Percentiles rank a stretch among this genome's conserved stretches.
Evolutionary conservation across 2,113 vertebrate genomes (phyloP).

Genomic region (Cheirogaleus medius): DNA sequence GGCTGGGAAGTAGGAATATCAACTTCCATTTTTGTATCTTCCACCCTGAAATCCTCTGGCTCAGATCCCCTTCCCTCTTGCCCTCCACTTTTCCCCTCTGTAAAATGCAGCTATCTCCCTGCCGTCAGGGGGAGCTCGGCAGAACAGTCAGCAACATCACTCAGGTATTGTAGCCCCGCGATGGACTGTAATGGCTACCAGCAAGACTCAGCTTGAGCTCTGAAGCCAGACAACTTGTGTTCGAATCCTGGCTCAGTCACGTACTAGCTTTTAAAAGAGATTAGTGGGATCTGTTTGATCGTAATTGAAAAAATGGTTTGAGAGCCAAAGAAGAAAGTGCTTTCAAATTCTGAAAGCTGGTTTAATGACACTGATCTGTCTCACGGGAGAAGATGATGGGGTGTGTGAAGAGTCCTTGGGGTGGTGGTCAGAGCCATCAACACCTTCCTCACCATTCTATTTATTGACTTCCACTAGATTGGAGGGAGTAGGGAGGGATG

Average conservation of each 20-base stretch:
- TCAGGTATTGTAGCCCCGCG: neutral
- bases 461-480: conserved; percentile 70
- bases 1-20: neutral
- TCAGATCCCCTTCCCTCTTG: neutral
- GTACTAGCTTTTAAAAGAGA: conserved; percentile 61
- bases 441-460: conserved; percentile 70
- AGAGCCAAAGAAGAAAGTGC: conserved; percentile 66
- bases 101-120: neutral
- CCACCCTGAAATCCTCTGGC: neutral
- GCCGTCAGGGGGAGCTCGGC: neutral
- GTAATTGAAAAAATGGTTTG: conserved; percentile 72
- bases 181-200: conserved; percentile 16
- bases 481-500: conserved; percentile 11
- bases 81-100: neutral
- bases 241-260: conserved; percentile 63
- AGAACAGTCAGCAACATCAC: neutral
- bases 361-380: conserved; percentile 50
- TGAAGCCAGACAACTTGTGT: conserved; percentile 50
- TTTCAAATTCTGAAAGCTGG: conserved; percentile 57
- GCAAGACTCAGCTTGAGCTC: conserved; percentile 11
- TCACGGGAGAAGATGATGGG: conserved; percentile 42
- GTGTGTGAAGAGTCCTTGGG: conserved; percentile 38
- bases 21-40: neutral
- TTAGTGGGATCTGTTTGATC: conserved; percentile 72
- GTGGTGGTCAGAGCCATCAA: conserved; percentile 67